phyloP scores from a whole-genome alignment of 92 coral and sea anemone species.

The Heliopora coerulea region DNA sequence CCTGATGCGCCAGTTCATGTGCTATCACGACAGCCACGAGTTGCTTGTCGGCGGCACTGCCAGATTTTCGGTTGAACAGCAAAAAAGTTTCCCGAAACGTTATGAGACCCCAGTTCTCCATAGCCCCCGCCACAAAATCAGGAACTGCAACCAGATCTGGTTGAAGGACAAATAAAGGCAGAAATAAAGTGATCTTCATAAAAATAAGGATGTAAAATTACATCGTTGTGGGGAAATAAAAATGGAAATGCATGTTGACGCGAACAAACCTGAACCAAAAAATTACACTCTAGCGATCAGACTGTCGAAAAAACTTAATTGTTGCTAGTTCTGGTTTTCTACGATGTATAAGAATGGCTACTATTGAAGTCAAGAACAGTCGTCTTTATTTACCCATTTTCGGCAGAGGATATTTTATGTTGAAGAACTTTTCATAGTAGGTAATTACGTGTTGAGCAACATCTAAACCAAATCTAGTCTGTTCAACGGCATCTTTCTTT shows the following conservation, averaged over 20 bases:
- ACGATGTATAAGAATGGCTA: too few relatives aligned
- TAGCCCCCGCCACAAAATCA: constrained; percentile 82
- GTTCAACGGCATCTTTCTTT: constrained; percentile 58
- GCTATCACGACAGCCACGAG: constrained; percentile 63
- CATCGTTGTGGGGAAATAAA: too few relatives aligned
- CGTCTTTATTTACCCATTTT: constrained; percentile 93
- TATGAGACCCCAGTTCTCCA: constrained; percentile 98
- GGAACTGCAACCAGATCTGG: constrained; percentile 88
- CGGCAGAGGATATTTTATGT: constrained; percentile 71
- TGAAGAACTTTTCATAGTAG: constrained; percentile 83
- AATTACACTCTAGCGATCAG: too few relatives aligned
- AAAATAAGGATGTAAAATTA: too few relatives aligned
- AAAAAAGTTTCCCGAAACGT: constrained; percentile 71
- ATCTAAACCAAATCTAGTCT: constrained; percentile 58
- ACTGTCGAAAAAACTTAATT: too few relatives aligned
- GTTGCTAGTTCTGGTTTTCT: too few relatives aligned
- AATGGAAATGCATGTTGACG: too few relatives aligned
- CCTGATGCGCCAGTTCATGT: constrained; percentile 78
- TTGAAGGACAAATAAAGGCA: background rate
- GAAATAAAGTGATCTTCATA: too few relatives aligned
- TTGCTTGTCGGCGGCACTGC: constrained; percentile 57
- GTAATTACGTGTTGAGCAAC: constrained; percentile 70
- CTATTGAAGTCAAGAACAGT: too few relatives aligned
- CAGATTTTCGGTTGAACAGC: constrained; percentile 54
- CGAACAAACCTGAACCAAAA: too few relatives aligned